Conservation (phyloP, 2,888 invertebrate species). For the Colletes collaris region DNA sequence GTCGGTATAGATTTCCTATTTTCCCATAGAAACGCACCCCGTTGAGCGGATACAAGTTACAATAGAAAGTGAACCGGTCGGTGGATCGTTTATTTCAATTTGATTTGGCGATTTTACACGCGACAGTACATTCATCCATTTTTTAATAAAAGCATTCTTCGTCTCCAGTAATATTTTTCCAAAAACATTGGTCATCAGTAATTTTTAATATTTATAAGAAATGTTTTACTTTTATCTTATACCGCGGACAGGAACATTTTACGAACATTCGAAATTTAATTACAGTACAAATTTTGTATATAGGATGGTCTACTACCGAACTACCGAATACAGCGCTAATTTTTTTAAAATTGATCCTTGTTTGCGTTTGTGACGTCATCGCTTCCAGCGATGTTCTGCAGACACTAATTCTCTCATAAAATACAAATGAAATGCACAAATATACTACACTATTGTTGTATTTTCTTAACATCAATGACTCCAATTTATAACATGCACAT, state of each 20-base stretch:
- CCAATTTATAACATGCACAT: conserved; percentile 62
- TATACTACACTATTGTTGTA: conserved; percentile 60
- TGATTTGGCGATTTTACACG: not conserved
- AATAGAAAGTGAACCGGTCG: conserved; percentile 32
- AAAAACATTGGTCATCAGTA: too few species aligned
- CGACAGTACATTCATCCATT: not conserved
- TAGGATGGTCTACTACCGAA: too few species aligned
- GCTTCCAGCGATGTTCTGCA: conserved; percentile 7
- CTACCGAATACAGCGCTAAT: too few species aligned
- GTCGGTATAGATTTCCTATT: conserved; percentile 61
- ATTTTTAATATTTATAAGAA: too few species aligned
- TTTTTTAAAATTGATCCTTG: too few species aligned
- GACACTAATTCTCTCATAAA: conserved; percentile 54
- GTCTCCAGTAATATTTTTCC: too few species aligned
- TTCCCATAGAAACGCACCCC: conserved; percentile 60
- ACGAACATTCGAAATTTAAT: too few species aligned
- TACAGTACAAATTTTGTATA: too few species aligned
- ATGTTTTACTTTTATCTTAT: too few species aligned
- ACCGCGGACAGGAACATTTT: too few species aligned
- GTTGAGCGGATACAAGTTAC: conserved; percentile 46
- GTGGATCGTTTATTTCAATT: conserved; percentile 33
- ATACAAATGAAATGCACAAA: conserved; percentile 67
- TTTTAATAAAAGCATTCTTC: too few species aligned
- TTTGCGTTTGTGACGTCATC: too few species aligned
- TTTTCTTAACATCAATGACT: conserved; percentile 64